Evolutionary conservation across 1,140 invertebrate species (phyloP), one percentile per base, ranked within the genome.

Genomic region (Zeugodacus cucurbitae): DNA sequence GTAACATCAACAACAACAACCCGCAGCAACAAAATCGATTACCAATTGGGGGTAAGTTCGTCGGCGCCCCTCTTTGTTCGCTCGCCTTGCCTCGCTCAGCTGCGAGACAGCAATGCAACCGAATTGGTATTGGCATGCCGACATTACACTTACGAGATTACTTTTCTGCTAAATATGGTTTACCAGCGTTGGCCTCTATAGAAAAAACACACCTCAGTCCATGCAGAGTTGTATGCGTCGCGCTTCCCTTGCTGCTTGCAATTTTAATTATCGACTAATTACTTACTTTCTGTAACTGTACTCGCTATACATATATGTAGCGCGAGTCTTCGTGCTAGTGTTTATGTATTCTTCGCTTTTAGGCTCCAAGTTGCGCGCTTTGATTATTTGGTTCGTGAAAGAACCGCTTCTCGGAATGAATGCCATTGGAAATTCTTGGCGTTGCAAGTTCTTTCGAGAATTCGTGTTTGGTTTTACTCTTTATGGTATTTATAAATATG

Each of bases 101-200:
- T 17, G 34, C 44, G 7, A n/a, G 74, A 2, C 37, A 26, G 41
- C 22, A 41, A 74, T 41, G 41, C 67, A 22, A 6, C 67, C 29
- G 67, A 44, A 82, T 82, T 82, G 41, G 41, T 82, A 48, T 48
- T 82, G 74, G 74, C 74, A 82, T 82, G 74, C 74, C 37, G 41
- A 48, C 44, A 82, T 48, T 82, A 48, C 74, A 82, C 37, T 82
- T 82, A 48, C 41, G 32, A 8, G 74, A 82, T 82, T 82, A 48
- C 74, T 82, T 82, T 82, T 82, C 74, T 22, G n/a, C 74, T 44
- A 82, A 82, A 48, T 48, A 82, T 82, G 74, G 67, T n/a, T n/a
- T 41, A 54, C 67, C 67, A 37, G 7, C 2, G 32, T 41, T 70
- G 67, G 67, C 34, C 20, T 0, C 20, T 59, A 14, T 14, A 11